A percentile compares a stretch with the other conserved stretches of the same genome.
phyloP scores from a whole-genome alignment of 2,888 invertebrate species.

The Sturmia bella region DNA sequence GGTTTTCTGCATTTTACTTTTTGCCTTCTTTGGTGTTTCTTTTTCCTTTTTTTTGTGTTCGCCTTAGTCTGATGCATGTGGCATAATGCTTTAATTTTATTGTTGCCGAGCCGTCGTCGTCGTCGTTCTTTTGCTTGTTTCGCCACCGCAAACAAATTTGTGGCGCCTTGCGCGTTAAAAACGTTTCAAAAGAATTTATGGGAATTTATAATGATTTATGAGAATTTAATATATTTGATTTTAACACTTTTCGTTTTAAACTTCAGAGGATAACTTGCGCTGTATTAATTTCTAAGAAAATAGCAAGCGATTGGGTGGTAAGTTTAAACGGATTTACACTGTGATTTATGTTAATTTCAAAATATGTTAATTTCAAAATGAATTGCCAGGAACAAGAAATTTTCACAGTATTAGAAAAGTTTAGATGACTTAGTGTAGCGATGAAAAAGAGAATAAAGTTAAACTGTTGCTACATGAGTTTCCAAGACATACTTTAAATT shows the following conservation, averaged over 20 bases:
- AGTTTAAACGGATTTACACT: neutral
- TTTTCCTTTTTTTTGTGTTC: neutral
- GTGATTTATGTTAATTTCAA: conserved; percentile 20
- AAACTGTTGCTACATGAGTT: too few relatives aligned
- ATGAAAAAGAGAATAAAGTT: too few relatives aligned
- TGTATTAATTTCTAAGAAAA: conserved; percentile 26
- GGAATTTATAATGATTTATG: conserved; percentile 61
- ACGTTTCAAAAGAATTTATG: conserved; percentile 37
- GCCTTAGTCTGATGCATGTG: conserved; percentile 4
- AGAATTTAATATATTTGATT: conserved; percentile 53
- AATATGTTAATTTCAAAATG: neutral
- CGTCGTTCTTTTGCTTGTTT: conserved; percentile 34
- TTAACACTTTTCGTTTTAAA: conserved; percentile 45
- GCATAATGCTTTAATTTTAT: conserved; percentile 21
- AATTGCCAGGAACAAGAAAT: neutral
- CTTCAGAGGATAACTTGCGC: conserved; percentile 12
- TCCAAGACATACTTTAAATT: too few relatives aligned
- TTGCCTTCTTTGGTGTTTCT: neutral
- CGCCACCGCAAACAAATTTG: conserved; percentile 47
- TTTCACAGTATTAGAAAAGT: too few relatives aligned
- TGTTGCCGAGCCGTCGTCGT: conserved; percentile 17
- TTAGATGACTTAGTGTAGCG: too few relatives aligned
- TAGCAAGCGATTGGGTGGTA: neutral
- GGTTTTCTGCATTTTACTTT: neutral
- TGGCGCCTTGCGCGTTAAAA: conserved; percentile 53